Evolutionary conservation across 1,140 invertebrate species (phyloP).

Genomic region (Caenorhabditis tropicalis): DNA sequence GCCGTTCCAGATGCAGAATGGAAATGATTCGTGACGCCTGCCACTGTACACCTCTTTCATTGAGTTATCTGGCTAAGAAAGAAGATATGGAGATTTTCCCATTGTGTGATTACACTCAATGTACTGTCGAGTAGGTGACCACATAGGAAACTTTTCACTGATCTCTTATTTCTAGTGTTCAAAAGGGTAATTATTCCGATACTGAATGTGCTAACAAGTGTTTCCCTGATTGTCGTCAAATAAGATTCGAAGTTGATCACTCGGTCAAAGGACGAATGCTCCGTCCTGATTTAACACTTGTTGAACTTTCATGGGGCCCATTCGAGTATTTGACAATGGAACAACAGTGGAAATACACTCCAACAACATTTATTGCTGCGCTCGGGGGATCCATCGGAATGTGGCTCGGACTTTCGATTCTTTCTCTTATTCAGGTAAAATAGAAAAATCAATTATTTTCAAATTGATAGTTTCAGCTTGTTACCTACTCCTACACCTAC

Average conservation of each 20-base stretch:
- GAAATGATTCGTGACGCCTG: constrained; percentile 66
- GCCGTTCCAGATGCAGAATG: constrained; percentile 68
- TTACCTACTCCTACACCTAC: constrained; percentile 67
- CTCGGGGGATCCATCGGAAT: constrained; percentile 62
- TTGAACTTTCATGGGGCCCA: constrained; percentile 68
- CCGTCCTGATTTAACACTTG: constrained; percentile 64
- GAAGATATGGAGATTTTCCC: constrained; percentile 63
- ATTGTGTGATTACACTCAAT: constrained; percentile 64
- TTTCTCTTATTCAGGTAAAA: constrained; percentile 61
- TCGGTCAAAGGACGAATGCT: constrained; percentile 65
- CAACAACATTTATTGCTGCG: constrained; percentile 57
- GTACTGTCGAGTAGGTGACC: constrained; percentile 61
- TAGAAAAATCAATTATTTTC: not conserved
- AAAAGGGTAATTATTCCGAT: constrained; percentile 65
- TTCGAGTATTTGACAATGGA: constrained; percentile 70
- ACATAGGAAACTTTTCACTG: not conserved
- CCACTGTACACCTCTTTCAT: constrained; percentile 66
- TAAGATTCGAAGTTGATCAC: constrained; percentile 66
- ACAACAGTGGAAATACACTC: constrained; percentile 62
- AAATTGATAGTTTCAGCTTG: constrained; percentile 59
- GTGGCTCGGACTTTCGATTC: constrained; percentile 61
- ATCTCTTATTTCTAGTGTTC: constrained; percentile 54
- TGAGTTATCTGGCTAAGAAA: constrained; percentile 57
- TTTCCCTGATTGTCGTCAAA: constrained; percentile 66
- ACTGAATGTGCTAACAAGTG: constrained; percentile 65